phyloP scores from a whole-genome alignment of 1,140 invertebrate genomes.

The Aleiodes sp. region DNA sequence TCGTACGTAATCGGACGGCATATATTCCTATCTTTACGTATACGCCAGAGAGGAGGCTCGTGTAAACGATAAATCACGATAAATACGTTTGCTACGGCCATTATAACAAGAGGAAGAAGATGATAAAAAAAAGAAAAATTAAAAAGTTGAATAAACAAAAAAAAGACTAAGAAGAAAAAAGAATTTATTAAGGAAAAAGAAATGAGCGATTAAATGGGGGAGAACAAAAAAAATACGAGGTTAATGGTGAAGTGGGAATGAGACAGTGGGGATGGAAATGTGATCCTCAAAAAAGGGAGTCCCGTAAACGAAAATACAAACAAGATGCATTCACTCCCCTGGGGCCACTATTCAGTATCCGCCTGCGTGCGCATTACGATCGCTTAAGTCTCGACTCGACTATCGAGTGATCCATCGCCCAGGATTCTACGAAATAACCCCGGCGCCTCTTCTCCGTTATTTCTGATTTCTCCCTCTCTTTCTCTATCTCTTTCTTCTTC shows the following conservation, averaged over 20 bases:
- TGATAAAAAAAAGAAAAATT: slow-evolving; percentile 13
- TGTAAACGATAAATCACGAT: slow-evolving; percentile 66
- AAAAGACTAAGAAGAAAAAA: slow-evolving; percentile 3
- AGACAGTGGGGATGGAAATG: slow-evolving; percentile 39
- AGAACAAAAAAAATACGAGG: slow-evolving; percentile 7
- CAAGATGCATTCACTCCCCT: slow-evolving; percentile 42
- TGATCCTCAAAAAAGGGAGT: slow-evolving; percentile 35
- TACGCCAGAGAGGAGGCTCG: slow-evolving; percentile 45
- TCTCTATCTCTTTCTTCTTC: neutral
- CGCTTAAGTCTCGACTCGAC: slow-evolving; percentile 59
- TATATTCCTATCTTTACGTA: slow-evolving; percentile 20
- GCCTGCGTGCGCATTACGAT: slow-evolving; percentile 58
- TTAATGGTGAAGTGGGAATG: slow-evolving; percentile 7
- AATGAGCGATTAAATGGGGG: slow-evolving; percentile 17
- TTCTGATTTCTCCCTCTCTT: slow-evolving; percentile 6
- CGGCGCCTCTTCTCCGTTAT: slow-evolving; percentile 24
- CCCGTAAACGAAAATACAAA: slow-evolving; percentile 11
- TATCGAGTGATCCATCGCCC: slow-evolving; percentile 60
- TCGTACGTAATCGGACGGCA: slow-evolving; percentile 51
- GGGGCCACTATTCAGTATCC: slow-evolving; percentile 48
- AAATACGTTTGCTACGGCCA: slow-evolving; percentile 61
- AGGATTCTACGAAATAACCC: slow-evolving; percentile 54
- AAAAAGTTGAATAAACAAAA: neutral
- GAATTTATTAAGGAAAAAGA: slow-evolving; percentile 37
- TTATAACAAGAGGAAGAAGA: slow-evolving; percentile 51